These are phyloP conservation scores for Pao palembangensis DNA, from an alignment of 2,113 vertebrate genomes.

Conservation along the genomic window DNA sequence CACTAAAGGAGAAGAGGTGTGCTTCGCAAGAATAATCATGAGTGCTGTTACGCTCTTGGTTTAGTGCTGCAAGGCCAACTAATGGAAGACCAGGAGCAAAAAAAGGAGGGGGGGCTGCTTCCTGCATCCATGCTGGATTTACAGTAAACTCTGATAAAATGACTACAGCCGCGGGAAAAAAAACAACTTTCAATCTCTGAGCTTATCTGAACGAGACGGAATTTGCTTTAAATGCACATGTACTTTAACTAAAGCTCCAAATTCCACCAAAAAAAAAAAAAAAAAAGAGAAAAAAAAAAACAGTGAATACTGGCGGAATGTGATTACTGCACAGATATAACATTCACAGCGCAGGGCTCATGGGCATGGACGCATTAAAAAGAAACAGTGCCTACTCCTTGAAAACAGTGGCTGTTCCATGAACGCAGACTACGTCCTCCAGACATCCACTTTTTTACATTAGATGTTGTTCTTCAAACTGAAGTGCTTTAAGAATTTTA, in stretches of 20 bases:
- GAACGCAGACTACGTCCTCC: conserved; percentile 13
- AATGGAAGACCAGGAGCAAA: conserved; percentile 35
- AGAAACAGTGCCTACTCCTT: conserved; percentile 1
- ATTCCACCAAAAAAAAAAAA: conserved; percentile 1
- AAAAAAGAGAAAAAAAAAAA: too few species aligned
- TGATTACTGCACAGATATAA: neutral
- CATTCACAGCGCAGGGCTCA: neutral
- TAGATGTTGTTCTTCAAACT: conserved; percentile 7
- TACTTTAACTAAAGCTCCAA: neutral
- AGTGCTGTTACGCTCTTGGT: conserved; percentile 45
- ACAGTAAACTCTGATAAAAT: conserved; percentile 42
- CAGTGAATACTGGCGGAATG: too few species aligned
- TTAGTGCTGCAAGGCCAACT: conserved; percentile 39
- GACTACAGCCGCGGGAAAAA: conserved; percentile 43
- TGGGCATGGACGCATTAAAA: neutral
- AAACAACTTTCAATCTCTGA: conserved; percentile 25
- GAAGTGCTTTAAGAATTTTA: conserved; percentile 23
- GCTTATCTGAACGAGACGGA: conserved; percentile 17
- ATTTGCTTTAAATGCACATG: conserved; percentile 7
- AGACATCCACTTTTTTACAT: conserved; percentile 15
- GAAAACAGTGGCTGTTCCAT: conserved; percentile 9
- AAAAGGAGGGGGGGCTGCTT: conserved; percentile 17
- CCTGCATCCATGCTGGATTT: conserved; percentile 36
- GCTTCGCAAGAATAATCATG: conserved; percentile 47
- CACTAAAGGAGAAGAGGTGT: conserved; percentile 51